Conservation (phyloP, 2,113 vertebrate genomes). For the Sorex araneus region DNA sequence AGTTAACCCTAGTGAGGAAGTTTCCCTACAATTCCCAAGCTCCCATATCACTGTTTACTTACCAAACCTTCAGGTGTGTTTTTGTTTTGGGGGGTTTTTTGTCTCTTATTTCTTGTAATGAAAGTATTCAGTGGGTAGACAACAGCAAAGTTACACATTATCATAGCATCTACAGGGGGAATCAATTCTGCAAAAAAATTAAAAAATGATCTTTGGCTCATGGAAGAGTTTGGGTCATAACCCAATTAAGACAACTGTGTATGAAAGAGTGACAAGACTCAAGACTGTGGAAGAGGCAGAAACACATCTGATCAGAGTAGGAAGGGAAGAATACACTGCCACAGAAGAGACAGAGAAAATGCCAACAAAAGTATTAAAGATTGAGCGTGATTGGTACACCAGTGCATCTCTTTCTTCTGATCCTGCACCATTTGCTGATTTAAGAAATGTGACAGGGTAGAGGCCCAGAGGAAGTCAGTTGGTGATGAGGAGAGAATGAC, state of each 20-base stretch:
- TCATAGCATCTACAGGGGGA: background rate
- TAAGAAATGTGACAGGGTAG: background rate
- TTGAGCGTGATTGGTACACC: background rate
- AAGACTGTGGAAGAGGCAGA: background rate
- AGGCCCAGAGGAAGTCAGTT: background rate
- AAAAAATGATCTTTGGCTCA: background rate
- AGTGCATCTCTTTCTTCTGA: background rate
- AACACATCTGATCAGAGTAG: background rate
- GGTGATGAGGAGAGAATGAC: background rate
- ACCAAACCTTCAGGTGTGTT: background rate
- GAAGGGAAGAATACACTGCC: background rate
- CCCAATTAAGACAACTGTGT: background rate
- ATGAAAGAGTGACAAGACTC: background rate
- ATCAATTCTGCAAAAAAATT: background rate
- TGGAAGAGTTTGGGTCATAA: background rate
- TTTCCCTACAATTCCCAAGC: background rate
- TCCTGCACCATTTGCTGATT: background rate
- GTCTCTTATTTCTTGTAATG: background rate
- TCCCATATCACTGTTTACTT: background rate
- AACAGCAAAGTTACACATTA: background rate
- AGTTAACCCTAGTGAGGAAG: rapidly evolving
- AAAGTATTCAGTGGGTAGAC: background rate
- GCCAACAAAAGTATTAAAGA: background rate
- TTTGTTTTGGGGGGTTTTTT: background rate
- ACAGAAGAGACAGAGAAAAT: background rate